Conservation (phyloP, 2,113 vertebrate genomes). For the Chlamydotis undulata region DNA sequence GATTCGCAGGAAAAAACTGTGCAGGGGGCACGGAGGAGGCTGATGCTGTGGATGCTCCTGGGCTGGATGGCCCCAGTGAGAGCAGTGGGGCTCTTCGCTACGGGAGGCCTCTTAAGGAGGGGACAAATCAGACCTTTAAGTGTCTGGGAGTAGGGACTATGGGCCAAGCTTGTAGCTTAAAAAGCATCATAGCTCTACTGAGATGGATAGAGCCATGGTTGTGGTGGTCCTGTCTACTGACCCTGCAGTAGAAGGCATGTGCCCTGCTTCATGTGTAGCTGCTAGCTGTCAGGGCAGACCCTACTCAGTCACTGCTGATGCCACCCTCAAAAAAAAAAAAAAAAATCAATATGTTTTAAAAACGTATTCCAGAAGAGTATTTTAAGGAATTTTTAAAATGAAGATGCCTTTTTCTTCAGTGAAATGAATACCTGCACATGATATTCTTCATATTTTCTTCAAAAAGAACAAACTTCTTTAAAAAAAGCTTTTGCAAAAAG, state of each 20-base stretch:
- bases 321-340: not conserved
- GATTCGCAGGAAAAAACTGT: not conserved
- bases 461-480: not conserved
- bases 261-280: not conserved
- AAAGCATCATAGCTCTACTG: accelerated
- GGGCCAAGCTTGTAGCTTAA: not conserved
- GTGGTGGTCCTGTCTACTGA: not conserved
- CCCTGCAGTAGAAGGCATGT: accelerated
- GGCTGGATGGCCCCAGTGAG: not conserved
- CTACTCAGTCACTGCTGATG: not conserved
- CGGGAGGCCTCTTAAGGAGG: not conserved
- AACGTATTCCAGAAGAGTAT: not conserved
- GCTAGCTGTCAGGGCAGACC: not conserved
- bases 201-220: accelerated
- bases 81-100: not conserved
- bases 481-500: not conserved
- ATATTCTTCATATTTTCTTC: not conserved
- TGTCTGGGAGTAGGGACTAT: accelerated
- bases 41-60: accelerated
- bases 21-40: accelerated
- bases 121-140: not conserved
- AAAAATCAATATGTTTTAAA: not conserved
- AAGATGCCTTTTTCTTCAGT: not conserved
- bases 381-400: not conserved
- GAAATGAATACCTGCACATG: not conserved